phyloP scores from a whole-genome alignment of 23 tunicate genomes.

The Botrylloides violaceus region DNA sequence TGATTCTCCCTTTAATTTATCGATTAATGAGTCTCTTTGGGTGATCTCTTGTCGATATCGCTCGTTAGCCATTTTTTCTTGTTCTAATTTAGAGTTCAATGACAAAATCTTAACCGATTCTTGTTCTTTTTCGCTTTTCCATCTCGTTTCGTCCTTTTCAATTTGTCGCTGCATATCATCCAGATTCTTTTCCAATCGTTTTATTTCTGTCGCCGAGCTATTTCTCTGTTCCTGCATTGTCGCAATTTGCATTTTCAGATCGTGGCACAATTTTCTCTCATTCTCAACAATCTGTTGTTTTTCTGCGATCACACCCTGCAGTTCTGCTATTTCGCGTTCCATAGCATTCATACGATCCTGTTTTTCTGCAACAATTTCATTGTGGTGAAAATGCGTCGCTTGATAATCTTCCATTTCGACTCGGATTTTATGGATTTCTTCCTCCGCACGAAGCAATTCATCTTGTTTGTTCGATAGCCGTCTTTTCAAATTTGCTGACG shows the following conservation, averaged over 20 bases:
- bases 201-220: slow-evolving; percentile 36
- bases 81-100: slow-evolving; percentile 27
- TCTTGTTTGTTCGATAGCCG: slow-evolving; percentile 22
- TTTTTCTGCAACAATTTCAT: slow-evolving; percentile 55
- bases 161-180: slow-evolving; percentile 26
- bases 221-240: slow-evolving; percentile 27
- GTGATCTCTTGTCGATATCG: slow-evolving; percentile 62
- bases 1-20: slow-evolving; percentile 50
- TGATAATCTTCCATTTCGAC: slow-evolving; percentile 47
- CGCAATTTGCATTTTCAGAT: slow-evolving; percentile 28
- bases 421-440: slow-evolving; percentile 22
- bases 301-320: slow-evolving; percentile 31
- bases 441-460: slow-evolving; percentile 35
- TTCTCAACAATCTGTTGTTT: slow-evolving; percentile 43
- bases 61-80: slow-evolving; percentile 17
- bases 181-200: slow-evolving; percentile 36
- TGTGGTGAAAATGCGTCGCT: slow-evolving; percentile 62
- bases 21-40: slow-evolving; percentile 55
- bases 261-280: slow-evolving; percentile 34
- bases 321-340: slow-evolving; percentile 35
- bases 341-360: slow-evolving; percentile 43
- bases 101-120: slow-evolving; percentile 46
- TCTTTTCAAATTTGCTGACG: slow-evolving; percentile 46
- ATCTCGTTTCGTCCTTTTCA: slow-evolving; percentile 30
- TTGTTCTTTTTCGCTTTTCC: slow-evolving; percentile 60